Conservation (phyloP, 2,113 vertebrate species). For the Sinocyclocheilus anophthalmus region DNA sequence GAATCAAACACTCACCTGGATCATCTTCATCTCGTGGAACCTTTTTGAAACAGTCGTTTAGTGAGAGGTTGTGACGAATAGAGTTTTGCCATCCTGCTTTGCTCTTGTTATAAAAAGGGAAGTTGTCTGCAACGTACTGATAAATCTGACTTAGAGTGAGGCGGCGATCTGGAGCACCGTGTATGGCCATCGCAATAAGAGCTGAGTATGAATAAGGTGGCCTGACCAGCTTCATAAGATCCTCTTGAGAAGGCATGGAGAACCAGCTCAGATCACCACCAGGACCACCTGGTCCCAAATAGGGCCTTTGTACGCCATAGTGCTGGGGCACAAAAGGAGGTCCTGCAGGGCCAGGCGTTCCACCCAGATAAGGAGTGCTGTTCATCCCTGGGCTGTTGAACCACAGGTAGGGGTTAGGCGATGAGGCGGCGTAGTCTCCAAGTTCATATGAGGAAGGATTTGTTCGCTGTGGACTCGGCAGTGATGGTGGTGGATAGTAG, state of each 20-base stretch:
- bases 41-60: slow-evolving; percentile 98
- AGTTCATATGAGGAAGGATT: slow-evolving; percentile 86
- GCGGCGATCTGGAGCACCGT: slow-evolving; percentile 89
- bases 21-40: slow-evolving; percentile 96
- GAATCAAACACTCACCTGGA: slow-evolving; percentile 87
- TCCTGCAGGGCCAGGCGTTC: slow-evolving; percentile 76
- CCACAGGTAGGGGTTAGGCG: slow-evolving; percentile 94
- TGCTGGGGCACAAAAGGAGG: slow-evolving; percentile 90
- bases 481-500: slow-evolving; percentile 89
- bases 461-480: slow-evolving; percentile 89
- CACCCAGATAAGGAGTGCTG: slow-evolving; percentile 80
- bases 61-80: slow-evolving; percentile 91
- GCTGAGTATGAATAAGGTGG: slow-evolving; percentile 98
- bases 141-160: slow-evolving; percentile 98
- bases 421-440: slow-evolving; percentile 79
- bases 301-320: slow-evolving; percentile 91
- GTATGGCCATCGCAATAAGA: slow-evolving; percentile 98
- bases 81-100: slow-evolving; percentile 98
- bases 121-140: slow-evolving; percentile 98
- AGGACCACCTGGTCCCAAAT: slow-evolving; percentile 82
- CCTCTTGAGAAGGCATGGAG: slow-evolving; percentile 94
- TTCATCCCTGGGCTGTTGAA: slow-evolving; percentile 90
- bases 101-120: slow-evolving; percentile 98
- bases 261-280: slow-evolving; percentile 91
- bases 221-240: slow-evolving; percentile 96